Conservation (phyloP, 2,888 invertebrate species). For the Erebia aethiops region DNA sequence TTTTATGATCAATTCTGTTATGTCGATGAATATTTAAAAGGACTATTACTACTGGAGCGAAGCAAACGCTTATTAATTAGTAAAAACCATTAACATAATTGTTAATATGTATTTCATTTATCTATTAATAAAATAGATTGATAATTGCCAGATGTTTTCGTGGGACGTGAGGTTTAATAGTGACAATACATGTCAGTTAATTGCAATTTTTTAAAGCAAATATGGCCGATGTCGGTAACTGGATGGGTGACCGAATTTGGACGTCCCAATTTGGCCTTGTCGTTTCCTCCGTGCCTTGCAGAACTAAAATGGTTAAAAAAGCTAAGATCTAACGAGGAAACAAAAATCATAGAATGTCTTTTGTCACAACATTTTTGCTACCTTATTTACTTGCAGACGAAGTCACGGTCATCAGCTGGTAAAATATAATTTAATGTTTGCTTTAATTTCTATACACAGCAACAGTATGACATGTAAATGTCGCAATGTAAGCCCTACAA, state of each 20-base stretch:
- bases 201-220: no score
- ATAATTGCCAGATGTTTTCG: neutral
- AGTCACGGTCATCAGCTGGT: neutral
- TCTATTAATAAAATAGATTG: neutral
- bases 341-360: no score
- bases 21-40: conserved; percentile 35
- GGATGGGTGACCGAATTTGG: no score
- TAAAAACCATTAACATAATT: conserved; percentile 5
- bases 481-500: conserved; percentile 11
- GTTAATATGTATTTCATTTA: conserved; percentile 1
- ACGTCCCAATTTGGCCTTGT: no score
- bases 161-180: neutral
- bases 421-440: neutral
- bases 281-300: no score
- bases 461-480: neutral
- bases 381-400: no score
- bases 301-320: no score
- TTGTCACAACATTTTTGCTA: no score
- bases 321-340: no score
- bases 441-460: neutral
- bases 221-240: no score
- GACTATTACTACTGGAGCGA: conserved; percentile 21
- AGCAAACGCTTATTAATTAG: conserved; percentile 8
- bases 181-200: no score
- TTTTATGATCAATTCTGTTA: conserved; percentile 38